phyloP scores from a whole-genome alignment of 1,140 invertebrate genomes.

The Popillia japonica region DNA sequence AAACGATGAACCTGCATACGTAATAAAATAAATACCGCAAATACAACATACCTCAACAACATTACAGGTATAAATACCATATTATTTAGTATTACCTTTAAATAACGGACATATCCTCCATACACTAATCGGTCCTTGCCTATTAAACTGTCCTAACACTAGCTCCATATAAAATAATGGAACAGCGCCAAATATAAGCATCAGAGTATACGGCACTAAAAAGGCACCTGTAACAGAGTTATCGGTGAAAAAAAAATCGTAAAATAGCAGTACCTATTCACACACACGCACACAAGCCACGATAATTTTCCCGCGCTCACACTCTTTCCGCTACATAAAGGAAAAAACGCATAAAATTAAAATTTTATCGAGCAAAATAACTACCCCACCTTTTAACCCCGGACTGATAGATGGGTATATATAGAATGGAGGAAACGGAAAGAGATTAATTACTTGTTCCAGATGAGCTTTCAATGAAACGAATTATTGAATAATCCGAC shows the following conservation, averaged over 20 bases:
- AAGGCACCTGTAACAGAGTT: slow-evolving; percentile 66
- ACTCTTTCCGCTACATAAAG: background rate
- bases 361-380: slow-evolving; percentile 28
- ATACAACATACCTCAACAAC: background rate
- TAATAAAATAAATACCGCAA: background rate
- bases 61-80: background rate
- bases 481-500: slow-evolving; percentile 12
- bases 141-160: slow-evolving; percentile 81
- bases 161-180: slow-evolving; percentile 89
- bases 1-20: background rate
- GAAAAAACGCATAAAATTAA: slow-evolving; percentile 17
- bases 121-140: slow-evolving; percentile 80
- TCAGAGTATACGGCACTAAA: slow-evolving; percentile 73
- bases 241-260: background rate
- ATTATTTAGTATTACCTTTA: slow-evolving; percentile 72
- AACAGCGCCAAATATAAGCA: slow-evolving; percentile 81
- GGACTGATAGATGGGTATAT: background rate
- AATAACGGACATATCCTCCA: slow-evolving; percentile 88
- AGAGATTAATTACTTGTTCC: slow-evolving; percentile 15
- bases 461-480: slow-evolving; percentile 32
- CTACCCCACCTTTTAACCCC: background rate
- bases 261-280: background rate
- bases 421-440: background rate
- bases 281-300: background rate
- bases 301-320: slow-evolving; percentile 5